These are phyloP conservation scores for Clanis bilineata DNA, from an alignment of 2,888 invertebrate genomes.

Conservation along the genomic window DNA sequence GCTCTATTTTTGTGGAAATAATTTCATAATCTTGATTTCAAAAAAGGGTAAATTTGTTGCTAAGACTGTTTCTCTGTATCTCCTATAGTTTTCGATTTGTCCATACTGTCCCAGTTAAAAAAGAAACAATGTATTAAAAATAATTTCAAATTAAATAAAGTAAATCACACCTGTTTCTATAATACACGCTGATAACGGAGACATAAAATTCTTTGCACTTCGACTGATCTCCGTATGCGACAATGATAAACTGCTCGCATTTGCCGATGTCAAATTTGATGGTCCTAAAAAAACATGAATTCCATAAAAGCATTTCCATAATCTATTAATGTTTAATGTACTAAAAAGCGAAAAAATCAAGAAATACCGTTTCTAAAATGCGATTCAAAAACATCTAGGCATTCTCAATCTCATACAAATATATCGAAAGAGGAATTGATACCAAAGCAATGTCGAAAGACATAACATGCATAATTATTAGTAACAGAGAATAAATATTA, in stretches of 20 bases:
- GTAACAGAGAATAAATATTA: neutral
- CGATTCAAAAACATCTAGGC: neutral
- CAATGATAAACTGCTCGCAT: conserved; percentile 58
- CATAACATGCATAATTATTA: neutral
- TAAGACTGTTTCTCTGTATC: too few species aligned
- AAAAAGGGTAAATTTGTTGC: too few species aligned
- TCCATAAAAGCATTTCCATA: neutral
- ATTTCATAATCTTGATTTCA: too few species aligned
- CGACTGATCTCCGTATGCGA: conserved; percentile 72
- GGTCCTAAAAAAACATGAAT: conserved; percentile 49
- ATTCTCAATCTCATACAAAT: neutral
- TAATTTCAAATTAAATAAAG: neutral
- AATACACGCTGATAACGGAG: conserved; percentile 81
- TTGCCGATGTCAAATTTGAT: conserved; percentile 60
- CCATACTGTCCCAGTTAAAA: too few species aligned
- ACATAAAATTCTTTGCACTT: conserved; percentile 64
- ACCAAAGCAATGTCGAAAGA: neutral
- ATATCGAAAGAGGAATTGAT: neutral
- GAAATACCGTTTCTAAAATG: neutral
- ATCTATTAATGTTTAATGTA: neutral
- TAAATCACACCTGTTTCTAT: conserved; percentile 84
- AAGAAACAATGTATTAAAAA: too few species aligned
- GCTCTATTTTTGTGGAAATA: too few species aligned
- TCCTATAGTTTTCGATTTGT: too few species aligned
- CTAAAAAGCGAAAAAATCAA: neutral